Conservation (phyloP, 2,113 vertebrate species). For the Tympanuchus pallidicinctus region DNA sequence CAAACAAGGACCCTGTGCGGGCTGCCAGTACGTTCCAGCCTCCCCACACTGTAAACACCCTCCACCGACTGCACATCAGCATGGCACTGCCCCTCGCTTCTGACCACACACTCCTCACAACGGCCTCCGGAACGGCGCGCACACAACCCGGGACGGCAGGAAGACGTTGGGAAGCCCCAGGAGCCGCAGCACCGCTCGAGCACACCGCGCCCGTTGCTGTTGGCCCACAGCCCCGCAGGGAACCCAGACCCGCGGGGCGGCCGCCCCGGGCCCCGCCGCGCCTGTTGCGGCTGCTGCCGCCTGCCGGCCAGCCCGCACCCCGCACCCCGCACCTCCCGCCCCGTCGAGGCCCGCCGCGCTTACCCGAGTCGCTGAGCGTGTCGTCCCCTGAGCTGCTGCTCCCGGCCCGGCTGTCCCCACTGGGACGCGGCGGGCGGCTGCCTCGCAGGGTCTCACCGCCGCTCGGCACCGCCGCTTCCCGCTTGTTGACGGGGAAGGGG, state of each 20-base stretch:
- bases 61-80: background rate
- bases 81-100: background rate
- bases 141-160: accelerated
- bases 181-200: too few species aligned
- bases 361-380: slow-evolving; percentile 91
- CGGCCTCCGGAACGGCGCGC: too few species aligned
- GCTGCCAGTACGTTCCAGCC: background rate
- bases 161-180: accelerated
- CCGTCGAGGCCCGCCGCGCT: slow-evolving; percentile 33
- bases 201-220: too few species aligned
- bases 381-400: slow-evolving; percentile 82
- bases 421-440: background rate
- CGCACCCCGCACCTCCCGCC: background rate
- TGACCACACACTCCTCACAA: accelerated
- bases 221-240: background rate
- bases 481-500: slow-evolving; percentile 90
- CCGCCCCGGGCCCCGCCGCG: background rate
- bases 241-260: background rate
- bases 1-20: background rate
- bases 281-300: background rate
- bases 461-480: slow-evolving; percentile 64
- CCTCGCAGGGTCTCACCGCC: background rate
- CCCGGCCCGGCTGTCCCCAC: slow-evolving; percentile 61
- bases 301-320: background rate
- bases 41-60: too few species aligned